These are phyloP conservation scores for Eclectus roratus DNA, from an alignment of 2,113 vertebrate genomes.

Conservation along the genomic window DNA sequence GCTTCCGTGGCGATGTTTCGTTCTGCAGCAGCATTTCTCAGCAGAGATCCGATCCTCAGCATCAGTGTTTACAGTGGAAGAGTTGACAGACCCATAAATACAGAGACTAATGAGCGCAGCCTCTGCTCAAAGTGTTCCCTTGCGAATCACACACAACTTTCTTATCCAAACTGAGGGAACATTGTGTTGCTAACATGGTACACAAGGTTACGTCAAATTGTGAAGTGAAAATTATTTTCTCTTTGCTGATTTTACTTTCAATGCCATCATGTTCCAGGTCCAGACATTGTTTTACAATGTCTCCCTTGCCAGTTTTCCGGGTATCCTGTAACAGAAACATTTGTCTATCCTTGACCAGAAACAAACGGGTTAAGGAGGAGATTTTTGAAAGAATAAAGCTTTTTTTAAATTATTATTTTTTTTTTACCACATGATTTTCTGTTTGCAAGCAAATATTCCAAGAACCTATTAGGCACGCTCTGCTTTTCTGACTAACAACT, in stretches of 20 bases:
- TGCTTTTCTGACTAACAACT: not conserved
- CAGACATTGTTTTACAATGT: not conserved
- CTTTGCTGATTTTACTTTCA: constrained; percentile 23
- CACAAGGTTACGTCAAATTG: constrained; percentile 22
- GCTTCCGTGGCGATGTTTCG: not conserved
- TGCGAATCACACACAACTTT: not conserved
- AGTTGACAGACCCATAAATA: constrained; percentile 29
- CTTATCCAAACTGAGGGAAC: constrained; percentile 52
- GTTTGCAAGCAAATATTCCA: not conserved
- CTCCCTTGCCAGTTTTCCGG: not conserved
- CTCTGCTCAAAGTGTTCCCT: constrained; percentile 33
- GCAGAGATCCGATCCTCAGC: not conserved
- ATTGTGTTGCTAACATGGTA: not conserved
- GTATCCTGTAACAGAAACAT: not conserved
- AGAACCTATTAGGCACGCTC: not conserved
- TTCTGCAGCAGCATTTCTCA: not conserved
- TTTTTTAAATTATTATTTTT: not conserved
- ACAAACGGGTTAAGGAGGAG: not conserved
- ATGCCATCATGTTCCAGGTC: not conserved
- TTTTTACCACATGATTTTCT: not conserved
- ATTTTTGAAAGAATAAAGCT: not conserved
- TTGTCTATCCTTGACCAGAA: not conserved
- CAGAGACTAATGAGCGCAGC: not conserved
- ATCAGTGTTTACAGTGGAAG: not conserved
- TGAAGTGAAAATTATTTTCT: not conserved